Evolutionary conservation across 2,797 vertebrate genomes (phyloP), one percentile per base, ranked within the genome.

Genomic region (Dermochelys coriacea): DNA sequence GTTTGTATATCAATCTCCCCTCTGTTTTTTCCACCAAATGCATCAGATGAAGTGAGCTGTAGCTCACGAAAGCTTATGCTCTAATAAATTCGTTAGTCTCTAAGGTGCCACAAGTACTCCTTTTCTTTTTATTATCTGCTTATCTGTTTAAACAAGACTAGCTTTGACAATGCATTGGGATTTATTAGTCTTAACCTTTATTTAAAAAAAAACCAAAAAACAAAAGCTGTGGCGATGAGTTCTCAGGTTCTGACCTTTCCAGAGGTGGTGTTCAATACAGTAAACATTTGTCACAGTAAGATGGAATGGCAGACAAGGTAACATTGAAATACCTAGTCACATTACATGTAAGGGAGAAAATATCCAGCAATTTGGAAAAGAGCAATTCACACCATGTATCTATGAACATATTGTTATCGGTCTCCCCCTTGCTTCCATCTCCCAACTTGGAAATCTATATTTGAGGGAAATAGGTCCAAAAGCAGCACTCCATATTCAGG

Each of bases 111-210:
- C n/a, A n/a, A n/a, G n/a, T n/a, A n/a, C n/a, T n/a, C n/a, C n/a
- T n/a, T n/a, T n/a, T n/a, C n/a, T n/a, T n/a, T n/a, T 61, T 82
- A 79, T 94, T 87, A 95, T 84, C 74, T 95, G 90, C 83, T 97
- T 98, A 97, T 59, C 57, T 86, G 82, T 78, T 93, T 96, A 96
- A 97, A 88, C 27, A 80, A 82, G 78, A 74, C 74, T 10, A 12
- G 12, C 80, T 91, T 71, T 93, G 34, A 12, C 55, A 78, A 82
- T 54, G 54, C 83, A 87, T 8, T 5, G 25, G 59, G 74, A 93
- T 61, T 94, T 93, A 89, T 89, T 12, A 85, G 37, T n/a, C 9
- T 25, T 86, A 91, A 91, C 34, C 50, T 86, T 86, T 50, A 47
- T 89, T 75, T 87, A 55, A 41, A 71, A 41, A 16, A 16, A 47